These are phyloP conservation scores for Omphaloscelis lunosa DNA, from an alignment of 2,888 invertebrate genomes.

Conservation along the genomic window DNA sequence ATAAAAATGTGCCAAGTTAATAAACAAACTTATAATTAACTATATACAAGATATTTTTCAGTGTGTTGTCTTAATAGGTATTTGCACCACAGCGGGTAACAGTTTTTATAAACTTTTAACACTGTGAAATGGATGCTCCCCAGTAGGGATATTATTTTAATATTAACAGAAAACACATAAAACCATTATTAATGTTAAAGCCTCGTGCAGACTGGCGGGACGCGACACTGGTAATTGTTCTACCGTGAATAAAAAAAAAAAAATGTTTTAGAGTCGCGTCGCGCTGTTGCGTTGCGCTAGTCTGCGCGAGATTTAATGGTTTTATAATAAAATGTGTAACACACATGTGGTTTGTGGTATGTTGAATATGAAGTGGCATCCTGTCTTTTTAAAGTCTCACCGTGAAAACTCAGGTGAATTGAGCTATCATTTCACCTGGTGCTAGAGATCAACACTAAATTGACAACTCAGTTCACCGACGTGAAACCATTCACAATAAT, in stretches of 20 bases:
- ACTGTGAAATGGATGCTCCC: not conserved
- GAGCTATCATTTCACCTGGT: not conserved
- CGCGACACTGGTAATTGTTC: too few relatives aligned
- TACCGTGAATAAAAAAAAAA: too few relatives aligned
- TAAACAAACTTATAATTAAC: not conserved
- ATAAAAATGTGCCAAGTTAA: conserved; percentile 25
- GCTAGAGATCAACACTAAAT: not conserved
- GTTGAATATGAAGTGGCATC: not conserved
- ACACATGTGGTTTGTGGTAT: not conserved
- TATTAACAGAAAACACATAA: conserved; percentile 18
- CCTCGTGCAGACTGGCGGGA: too few relatives aligned
- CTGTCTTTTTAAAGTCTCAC: too few relatives aligned
- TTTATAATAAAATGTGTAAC: not conserved
- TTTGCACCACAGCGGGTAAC: not conserved
- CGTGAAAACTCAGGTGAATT: not conserved
- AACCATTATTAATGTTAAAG: too few relatives aligned
- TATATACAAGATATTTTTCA: not conserved
- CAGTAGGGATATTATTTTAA: conserved; percentile 5
- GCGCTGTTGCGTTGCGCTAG: too few relatives aligned
- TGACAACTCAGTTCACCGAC: not conserved
- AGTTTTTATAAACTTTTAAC: not conserved
- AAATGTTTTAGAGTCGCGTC: too few relatives aligned
- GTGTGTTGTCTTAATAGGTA: not conserved
- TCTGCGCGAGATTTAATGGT: too few relatives aligned
- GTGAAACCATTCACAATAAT: not conserved